These are phyloP conservation scores for Rachycentron canadum DNA, from an alignment of 2,797 vertebrate species.

Conservation along the genomic window DNA sequence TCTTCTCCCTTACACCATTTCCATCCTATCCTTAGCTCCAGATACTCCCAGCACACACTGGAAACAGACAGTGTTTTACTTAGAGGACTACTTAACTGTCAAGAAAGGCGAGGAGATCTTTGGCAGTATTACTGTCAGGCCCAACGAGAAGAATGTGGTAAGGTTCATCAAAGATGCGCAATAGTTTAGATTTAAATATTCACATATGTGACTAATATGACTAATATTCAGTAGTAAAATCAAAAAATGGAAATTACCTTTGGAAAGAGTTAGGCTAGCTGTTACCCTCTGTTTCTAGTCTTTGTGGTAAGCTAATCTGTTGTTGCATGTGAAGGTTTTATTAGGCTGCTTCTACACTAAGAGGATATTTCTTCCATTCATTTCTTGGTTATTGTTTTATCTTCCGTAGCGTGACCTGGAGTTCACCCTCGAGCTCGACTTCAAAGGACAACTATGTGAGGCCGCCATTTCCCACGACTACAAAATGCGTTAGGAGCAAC, in stretches of 20 bases:
- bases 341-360: background rate
- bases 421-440: conserved; percentile 97
- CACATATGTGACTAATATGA: too few relatives aligned
- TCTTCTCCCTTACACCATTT: background rate
- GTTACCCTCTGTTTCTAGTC: background rate
- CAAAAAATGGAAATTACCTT: background rate
- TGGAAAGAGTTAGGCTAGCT: background rate
- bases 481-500: conserved; percentile 92
- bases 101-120: conserved; percentile 96
- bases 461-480: conserved; percentile 97
- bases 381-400: background rate
- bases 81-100: conserved; percentile 98
- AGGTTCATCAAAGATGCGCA: conserved; percentile 59
- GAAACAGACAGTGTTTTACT: conserved; percentile 99
- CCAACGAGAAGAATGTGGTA: conserved; percentile 97
- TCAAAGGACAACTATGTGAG: conserved; percentile 98
- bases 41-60: conserved; percentile 97
- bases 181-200: background rate
- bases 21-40: conserved; percentile 85
- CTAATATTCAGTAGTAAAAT: background rate
- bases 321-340: background rate
- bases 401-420: conserved; percentile 93
- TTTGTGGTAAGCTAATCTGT: background rate
- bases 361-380: background rate
- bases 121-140: conserved; percentile 94